Base-by-base conservation (phyloP, 2,113 vertebrate genomes). In the Garra rufa region DNA sequence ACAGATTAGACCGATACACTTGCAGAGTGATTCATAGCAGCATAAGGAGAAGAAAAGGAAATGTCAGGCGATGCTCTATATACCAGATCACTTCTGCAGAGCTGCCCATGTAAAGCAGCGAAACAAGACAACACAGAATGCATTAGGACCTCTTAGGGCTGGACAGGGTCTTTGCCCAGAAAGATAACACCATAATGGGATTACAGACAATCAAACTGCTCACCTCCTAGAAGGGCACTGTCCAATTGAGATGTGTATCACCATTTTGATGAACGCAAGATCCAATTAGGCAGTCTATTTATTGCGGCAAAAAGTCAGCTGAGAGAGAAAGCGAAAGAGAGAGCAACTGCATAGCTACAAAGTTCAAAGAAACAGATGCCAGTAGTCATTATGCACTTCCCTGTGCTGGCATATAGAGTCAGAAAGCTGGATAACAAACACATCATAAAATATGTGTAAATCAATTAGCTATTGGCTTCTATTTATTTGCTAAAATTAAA, bases 211-310 rank as follows among this genome's bases (percentile, higher is more conserved):
- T 92, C 88, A 88, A 89, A 89, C 88, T 76, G 88, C 83, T 63
- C 88, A 91, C 88, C 88, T 92, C 88, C 91, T 90, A 88, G 85
- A 88, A 89, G 85, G 86, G 87, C 88, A 86, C 81, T 88, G 88
- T 90, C 90, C 88, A 87, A 61, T 89, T 88, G 88, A 93, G 92
- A 93, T 93, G 89, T 88, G 86, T 92, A 93, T 93, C 92, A 6
- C 85, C 78, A 81, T 91, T 92, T 92, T 92, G 88, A 85, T 21
- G 48, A 84, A 78, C n/a, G 24, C 34, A 13, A 46, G 38, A 92
- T 92, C 87, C 50, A 90, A 91, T 94, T 90, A 92, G 83, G 17
- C 13, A 28, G 46, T 38, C 57, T 77, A 52, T 77, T 75, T 50
- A 50, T 50, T 75, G 15, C 8, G 4, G 73, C 15, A 50, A 50